Conservation (phyloP, 2,888 invertebrate genomes). For the Monochamus alternatus region DNA sequence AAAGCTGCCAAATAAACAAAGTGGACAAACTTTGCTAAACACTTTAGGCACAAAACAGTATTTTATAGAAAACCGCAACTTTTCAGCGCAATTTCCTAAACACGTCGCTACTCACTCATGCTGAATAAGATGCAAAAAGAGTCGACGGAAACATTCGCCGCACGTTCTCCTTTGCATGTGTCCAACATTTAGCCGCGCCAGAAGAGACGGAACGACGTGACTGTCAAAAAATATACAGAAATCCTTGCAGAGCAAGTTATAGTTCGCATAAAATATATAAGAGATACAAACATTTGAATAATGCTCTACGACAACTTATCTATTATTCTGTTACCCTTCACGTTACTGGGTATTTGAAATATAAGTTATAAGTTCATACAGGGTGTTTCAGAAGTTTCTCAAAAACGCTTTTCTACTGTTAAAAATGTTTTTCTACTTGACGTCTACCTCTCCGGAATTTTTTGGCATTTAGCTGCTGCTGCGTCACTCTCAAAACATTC, state of each 20-base stretch:
- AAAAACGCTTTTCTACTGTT: too few relatives aligned
- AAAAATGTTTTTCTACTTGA: too few relatives aligned
- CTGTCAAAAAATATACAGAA: conserved; percentile 27
- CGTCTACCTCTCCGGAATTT: too few relatives aligned
- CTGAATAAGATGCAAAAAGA: conserved; percentile 52
- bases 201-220: conserved; percentile 36
- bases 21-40: conserved; percentile 52
- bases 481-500: too few relatives aligned
- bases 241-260: conserved; percentile 21
- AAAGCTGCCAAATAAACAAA: conserved; percentile 54
- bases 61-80: conserved; percentile 52
- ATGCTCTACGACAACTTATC: too few relatives aligned
- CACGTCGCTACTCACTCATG: conserved; percentile 39
- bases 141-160: conserved; percentile 46
- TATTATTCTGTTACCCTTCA: too few relatives aligned
- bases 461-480: too few relatives aligned
- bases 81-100: conserved; percentile 48
- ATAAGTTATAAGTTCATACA: too few relatives aligned
- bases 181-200: conserved; percentile 50
- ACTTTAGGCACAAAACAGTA: conserved; percentile 47
- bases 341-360: too few relatives aligned
- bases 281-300: background rate
- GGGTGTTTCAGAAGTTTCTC: too few relatives aligned
- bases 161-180: conserved; percentile 55
- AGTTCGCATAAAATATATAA: background rate